A percentile compares a stretch with the other conserved stretches of the same genome.
phyloP scores from a whole-genome alignment of 1,140 invertebrate genomes.

The Paraescarpia echinospica region DNA sequence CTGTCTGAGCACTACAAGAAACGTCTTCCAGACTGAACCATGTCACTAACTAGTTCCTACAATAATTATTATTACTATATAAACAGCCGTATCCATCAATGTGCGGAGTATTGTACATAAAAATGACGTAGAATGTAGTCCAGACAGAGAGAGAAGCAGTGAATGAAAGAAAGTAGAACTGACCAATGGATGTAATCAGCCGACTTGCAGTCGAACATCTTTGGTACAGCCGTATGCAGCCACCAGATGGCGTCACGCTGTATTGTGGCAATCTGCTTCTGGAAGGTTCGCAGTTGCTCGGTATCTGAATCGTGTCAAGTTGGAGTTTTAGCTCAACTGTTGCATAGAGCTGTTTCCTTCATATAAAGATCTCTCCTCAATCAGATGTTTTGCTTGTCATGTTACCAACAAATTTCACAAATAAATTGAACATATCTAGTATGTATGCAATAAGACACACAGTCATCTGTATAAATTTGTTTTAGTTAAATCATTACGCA shows the following conservation, averaged over 20 bases:
- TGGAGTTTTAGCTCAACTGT: not conserved
- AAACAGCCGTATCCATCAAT: too few relatives aligned
- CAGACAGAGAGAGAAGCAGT: not conserved
- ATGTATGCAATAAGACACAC: too few relatives aligned
- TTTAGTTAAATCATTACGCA: too few relatives aligned
- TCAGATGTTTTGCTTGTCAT: too few relatives aligned
- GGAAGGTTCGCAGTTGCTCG: constrained; percentile 66
- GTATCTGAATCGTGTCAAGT: constrained; percentile 38
- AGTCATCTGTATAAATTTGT: too few relatives aligned
- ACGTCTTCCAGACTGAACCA: too few relatives aligned
- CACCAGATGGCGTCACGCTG: constrained; percentile 81
- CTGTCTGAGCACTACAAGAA: too few relatives aligned
- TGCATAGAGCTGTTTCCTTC: not conserved
- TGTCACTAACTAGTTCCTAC: too few relatives aligned
- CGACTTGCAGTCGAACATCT: constrained; percentile 72
- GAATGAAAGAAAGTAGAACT: constrained; percentile 9
- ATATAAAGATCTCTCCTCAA: too few relatives aligned
- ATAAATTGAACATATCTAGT: too few relatives aligned
- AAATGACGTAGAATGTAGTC: not conserved
- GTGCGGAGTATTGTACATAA: not conserved
- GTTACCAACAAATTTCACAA: too few relatives aligned
- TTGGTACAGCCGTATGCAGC: constrained; percentile 78
- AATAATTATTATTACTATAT: too few relatives aligned
- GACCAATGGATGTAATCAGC: constrained; percentile 70
- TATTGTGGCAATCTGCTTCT: constrained; percentile 73